These are phyloP conservation scores for Osmoderma eremita DNA, from an alignment of 2,888 invertebrate species.

Conservation along the genomic window DNA sequence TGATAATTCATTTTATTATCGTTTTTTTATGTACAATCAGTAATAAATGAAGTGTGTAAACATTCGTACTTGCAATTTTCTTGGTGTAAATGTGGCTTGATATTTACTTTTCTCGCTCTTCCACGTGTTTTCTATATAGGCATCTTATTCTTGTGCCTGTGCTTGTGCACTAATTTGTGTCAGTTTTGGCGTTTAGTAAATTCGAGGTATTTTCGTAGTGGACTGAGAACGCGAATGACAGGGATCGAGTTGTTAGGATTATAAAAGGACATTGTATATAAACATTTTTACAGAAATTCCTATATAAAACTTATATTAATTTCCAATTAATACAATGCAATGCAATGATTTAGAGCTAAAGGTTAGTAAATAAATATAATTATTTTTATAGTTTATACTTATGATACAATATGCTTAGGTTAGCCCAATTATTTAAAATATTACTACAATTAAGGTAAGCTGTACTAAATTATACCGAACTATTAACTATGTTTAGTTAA, in stretches of 20 bases:
- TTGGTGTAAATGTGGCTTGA: constrained; percentile 45
- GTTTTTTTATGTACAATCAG: no score
- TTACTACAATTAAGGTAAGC: constrained; percentile 12
- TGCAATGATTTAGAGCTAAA: constrained; percentile 52
- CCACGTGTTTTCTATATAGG: background rate
- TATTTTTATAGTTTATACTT: constrained; percentile 1
- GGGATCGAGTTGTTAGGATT: constrained; percentile 36
- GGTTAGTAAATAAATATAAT: constrained; percentile 44
- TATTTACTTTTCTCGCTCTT: constrained; percentile 44
- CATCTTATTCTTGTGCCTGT: no score
- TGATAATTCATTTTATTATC: no score
- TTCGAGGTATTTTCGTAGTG: no score
- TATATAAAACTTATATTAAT: constrained; percentile 19
- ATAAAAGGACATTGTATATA: constrained; percentile 46
- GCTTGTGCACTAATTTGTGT: constrained; percentile 2
- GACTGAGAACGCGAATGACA: background rate
- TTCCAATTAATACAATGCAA: constrained; percentile 46
- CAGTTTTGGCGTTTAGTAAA: constrained; percentile 46
- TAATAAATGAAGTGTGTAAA: no score
- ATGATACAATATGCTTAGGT: constrained; percentile 35
- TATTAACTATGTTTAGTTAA: background rate
- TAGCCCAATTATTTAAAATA: constrained; percentile 26
- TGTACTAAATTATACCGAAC: background rate
- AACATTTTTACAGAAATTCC: constrained; percentile 42
- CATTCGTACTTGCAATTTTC: constrained; percentile 14